A percentile compares a stretch with the other conserved stretches of the same genome.
Evolutionary conservation across 2,888 invertebrate species (phyloP).

Genomic region (Megalurothrips usitatus): DNA sequence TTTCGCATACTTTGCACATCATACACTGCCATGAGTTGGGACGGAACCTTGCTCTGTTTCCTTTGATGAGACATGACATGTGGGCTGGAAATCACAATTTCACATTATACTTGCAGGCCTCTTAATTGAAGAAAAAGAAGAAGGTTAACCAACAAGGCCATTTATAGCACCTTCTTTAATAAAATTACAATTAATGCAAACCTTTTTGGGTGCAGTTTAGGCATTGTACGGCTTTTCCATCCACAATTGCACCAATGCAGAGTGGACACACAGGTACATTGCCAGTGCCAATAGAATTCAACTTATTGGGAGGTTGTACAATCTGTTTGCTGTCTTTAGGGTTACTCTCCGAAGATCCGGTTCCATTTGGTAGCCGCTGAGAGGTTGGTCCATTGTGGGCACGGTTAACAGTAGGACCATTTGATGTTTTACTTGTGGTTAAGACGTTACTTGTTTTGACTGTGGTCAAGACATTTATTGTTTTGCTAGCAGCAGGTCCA

Average conservation of each 20-base stretch:
- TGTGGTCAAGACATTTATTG: too few relatives aligned
- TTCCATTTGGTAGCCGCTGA: not conserved
- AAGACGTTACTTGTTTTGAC: too few relatives aligned
- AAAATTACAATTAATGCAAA: not conserved
- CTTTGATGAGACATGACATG: constrained; percentile 58
- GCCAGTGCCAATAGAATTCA: not conserved
- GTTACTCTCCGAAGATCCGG: not conserved
- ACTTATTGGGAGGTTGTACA: not conserved
- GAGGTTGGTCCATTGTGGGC: not conserved
- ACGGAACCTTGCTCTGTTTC: constrained; percentile 49
- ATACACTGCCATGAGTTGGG: constrained; percentile 82
- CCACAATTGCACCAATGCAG: constrained; percentile 24
- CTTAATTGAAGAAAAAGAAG: not conserved
- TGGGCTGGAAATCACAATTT: constrained; percentile 52
- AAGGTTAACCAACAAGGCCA: not conserved
- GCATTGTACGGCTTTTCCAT: not conserved
- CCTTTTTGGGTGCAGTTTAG: not conserved
- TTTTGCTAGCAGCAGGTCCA: not conserved
- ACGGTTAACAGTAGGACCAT: not conserved
- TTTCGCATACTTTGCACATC: constrained; percentile 80
- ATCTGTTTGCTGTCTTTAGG: constrained; percentile 40
- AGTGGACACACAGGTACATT: constrained; percentile 42
- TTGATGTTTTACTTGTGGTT: not conserved
- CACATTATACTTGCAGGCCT: constrained; percentile 31
- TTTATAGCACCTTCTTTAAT: not conserved